phyloP scores from a whole-genome alignment of 1,140 invertebrate species.

The Bombus turneri region DNA sequence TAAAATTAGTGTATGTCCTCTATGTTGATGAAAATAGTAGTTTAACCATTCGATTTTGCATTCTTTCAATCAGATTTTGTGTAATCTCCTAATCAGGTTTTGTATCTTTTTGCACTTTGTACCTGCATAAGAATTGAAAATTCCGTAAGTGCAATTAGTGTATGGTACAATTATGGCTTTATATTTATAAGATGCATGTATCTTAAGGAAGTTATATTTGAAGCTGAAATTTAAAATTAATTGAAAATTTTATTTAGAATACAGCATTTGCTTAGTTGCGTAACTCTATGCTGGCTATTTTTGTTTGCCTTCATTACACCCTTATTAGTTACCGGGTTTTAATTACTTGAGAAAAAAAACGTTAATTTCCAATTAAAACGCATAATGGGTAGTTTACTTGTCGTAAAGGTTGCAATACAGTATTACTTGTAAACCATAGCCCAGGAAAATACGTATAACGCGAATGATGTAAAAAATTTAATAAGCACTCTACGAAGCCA shows the following conservation, averaged over 20 bases:
- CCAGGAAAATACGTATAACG: background rate
- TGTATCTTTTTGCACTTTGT: background rate
- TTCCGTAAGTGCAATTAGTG: background rate
- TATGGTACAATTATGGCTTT: background rate
- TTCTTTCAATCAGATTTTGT: too few species aligned
- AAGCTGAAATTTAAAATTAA: background rate
- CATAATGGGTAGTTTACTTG: constrained; percentile 24
- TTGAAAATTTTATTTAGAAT: background rate
- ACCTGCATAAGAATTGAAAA: background rate
- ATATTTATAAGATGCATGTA: background rate
- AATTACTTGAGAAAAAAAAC: background rate
- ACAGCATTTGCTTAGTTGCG: background rate
- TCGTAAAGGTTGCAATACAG: background rate
- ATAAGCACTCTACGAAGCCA: background rate
- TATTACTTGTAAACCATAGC: background rate
- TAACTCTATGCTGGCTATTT: background rate
- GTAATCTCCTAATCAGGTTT: too few species aligned
- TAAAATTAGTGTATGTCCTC: too few species aligned
- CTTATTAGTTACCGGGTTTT: background rate
- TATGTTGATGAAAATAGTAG: too few species aligned
- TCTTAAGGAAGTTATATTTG: background rate
- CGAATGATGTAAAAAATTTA: background rate
- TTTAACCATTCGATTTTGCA: too few species aligned
- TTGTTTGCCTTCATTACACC: too few species aligned
- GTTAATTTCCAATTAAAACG: constrained; percentile 11